Conservation (phyloP, 2,797 vertebrate genomes). For the Miichthys miiuy region DNA sequence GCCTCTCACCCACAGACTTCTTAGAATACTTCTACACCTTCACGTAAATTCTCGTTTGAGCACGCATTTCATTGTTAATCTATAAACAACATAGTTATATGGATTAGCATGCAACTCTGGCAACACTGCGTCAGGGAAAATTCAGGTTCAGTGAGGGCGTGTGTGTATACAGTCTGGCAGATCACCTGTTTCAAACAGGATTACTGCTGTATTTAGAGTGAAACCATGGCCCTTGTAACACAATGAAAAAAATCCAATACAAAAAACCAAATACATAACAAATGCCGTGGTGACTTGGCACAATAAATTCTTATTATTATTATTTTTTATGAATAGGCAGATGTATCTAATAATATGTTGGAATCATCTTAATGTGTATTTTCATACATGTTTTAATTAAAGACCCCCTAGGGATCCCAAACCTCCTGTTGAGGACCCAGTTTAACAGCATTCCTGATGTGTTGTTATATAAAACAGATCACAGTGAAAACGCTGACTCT, state of each 20-base stretch:
- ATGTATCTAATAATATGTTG: too few species aligned
- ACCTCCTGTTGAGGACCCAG: too few species aligned
- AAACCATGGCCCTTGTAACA: background rate
- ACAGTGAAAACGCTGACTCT: background rate
- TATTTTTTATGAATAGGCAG: too few species aligned
- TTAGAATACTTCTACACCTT: background rate
- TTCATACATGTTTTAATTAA: too few species aligned
- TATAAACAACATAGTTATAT: background rate
- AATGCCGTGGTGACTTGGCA: too few species aligned
- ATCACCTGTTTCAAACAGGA: constrained; percentile 7
- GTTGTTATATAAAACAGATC: background rate
- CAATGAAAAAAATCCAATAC: background rate
- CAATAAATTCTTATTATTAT: too few species aligned
- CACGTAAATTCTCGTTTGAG: background rate
- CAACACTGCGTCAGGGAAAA: background rate
- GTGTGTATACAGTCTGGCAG: background rate
- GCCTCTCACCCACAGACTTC: background rate
- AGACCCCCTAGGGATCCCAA: too few species aligned
- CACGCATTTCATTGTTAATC: background rate
- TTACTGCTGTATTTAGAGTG: background rate
- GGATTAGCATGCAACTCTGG: too few species aligned
- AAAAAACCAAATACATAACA: too few species aligned
- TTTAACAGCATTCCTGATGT: background rate
- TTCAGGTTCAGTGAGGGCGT: background rate
- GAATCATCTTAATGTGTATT: too few species aligned